Evolutionary conservation across 2,888 invertebrate species (phyloP).

Genomic region (Hoplodrina ambigua): DNA sequence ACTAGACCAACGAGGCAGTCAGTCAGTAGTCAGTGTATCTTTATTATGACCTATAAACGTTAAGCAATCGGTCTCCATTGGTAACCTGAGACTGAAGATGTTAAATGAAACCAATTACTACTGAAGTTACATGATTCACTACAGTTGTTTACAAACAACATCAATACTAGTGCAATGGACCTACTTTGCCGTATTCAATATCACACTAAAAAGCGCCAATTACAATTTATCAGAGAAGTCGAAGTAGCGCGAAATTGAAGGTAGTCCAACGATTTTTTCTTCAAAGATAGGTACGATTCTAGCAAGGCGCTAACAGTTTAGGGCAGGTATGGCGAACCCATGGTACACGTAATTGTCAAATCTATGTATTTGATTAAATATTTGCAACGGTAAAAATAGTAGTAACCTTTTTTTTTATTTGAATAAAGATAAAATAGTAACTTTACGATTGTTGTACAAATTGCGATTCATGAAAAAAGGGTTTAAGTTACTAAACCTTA

Average conservation of each 20-base stretch:
- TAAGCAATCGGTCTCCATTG: constrained; percentile 26
- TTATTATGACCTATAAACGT: constrained; percentile 11
- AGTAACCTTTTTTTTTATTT: too few species aligned
- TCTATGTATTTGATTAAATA: too few species aligned
- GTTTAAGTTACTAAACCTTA: too few species aligned
- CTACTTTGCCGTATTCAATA: constrained; percentile 17
- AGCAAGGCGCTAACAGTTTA: constrained; percentile 33
- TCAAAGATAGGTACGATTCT: constrained; percentile 17
- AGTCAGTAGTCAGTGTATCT: too few species aligned
- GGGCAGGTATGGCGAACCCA: constrained; percentile 7
- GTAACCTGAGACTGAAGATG: constrained; percentile 28
- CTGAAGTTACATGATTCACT: constrained; percentile 22
- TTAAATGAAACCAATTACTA: constrained; percentile 35
- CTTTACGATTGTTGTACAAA: too few species aligned
- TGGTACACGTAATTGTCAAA: too few species aligned
- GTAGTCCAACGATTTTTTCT: constrained; percentile 26
- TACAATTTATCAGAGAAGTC: constrained; percentile 18
- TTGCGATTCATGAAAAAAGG: too few species aligned
- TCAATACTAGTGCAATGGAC: constrained; percentile 12
- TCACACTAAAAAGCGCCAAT: constrained; percentile 14
- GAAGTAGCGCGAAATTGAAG: constrained; percentile 35
- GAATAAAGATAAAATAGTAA: too few species aligned
- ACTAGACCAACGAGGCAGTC: too few species aligned
- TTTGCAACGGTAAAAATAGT: too few species aligned
- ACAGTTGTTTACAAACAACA: constrained; percentile 44